Evolutionary conservation across 2,797 vertebrate genomes (phyloP).

Genomic region (Characodon lateralis): DNA sequence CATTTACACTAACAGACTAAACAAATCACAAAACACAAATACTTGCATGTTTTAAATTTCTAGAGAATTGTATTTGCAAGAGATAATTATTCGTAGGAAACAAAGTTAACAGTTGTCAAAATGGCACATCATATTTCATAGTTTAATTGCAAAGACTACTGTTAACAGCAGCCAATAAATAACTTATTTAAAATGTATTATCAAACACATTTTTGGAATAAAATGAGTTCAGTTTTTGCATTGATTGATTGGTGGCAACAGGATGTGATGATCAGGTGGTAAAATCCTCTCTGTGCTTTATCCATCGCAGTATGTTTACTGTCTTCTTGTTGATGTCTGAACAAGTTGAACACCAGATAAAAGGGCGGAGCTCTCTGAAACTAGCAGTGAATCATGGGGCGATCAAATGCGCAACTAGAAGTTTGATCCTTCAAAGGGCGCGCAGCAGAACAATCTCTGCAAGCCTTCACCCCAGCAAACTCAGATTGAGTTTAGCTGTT

Average conservation of each 20-base stretch:
- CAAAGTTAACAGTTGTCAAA: not conserved
- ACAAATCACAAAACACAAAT: not conserved
- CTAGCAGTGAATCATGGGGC: constrained; percentile 47
- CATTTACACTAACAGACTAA: not conserved
- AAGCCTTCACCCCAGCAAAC: constrained; percentile 46
- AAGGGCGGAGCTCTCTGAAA: constrained; percentile 49
- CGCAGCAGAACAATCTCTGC: constrained; percentile 46
- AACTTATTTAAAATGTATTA: not conserved
- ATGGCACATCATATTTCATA: not conserved
- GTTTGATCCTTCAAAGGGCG: constrained; percentile 71
- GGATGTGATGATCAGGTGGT: not conserved
- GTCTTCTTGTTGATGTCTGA: constrained; percentile 26
- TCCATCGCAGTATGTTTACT: constrained; percentile 3
- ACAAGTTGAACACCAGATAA: constrained; percentile 28
- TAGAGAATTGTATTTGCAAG: not conserved
- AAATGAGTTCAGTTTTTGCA: not conserved
- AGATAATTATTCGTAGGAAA: not conserved
- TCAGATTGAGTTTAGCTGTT: constrained; percentile 65
- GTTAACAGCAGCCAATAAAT: not conserved
- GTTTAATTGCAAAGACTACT: too few species aligned
- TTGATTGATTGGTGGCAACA: not conserved
- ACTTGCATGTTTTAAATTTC: not conserved
- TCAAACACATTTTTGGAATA: not conserved
- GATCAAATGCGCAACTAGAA: constrained; percentile 61
- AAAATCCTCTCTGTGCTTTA: constrained; percentile 4